Conservation (phyloP, 2,113 vertebrate species). For the Miniopterus natalensis region DNA sequence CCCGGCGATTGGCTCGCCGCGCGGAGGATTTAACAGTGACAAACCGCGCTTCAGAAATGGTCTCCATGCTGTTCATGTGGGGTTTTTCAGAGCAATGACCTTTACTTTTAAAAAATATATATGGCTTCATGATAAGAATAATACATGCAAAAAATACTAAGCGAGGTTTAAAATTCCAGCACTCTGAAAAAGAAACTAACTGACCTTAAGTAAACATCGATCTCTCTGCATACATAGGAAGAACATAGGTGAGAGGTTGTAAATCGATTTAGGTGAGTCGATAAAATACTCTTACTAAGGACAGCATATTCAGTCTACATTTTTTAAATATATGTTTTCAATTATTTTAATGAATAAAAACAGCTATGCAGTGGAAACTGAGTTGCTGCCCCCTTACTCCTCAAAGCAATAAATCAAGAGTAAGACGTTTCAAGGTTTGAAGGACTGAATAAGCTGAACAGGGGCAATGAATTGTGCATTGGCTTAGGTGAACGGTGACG, state of each 20-base stretch:
- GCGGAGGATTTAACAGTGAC: background rate
- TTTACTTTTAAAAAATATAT: conserved; percentile 1
- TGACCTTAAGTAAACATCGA: background rate
- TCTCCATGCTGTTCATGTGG: background rate
- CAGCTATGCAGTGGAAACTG: background rate
- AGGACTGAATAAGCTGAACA: background rate
- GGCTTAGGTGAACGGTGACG: background rate
- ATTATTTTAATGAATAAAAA: background rate
- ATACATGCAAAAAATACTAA: background rate
- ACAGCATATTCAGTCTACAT: background rate
- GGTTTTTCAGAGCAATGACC: background rate
- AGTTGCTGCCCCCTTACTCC: background rate
- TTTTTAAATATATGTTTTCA: background rate
- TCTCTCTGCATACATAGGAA: background rate
- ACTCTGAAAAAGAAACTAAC: background rate
- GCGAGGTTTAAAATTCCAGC: background rate
- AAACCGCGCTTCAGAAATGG: background rate
- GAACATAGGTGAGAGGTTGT: background rate
- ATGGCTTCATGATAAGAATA: background rate
- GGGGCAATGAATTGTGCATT: background rate
- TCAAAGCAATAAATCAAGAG: background rate
- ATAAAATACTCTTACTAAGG: background rate
- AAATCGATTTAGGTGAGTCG: background rate
- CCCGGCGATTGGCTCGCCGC: no score
- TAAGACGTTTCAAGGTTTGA: background rate